Evolutionary conservation across 2,888 invertebrate species (phyloP).

Genomic region (Cylloceria caligata): DNA sequence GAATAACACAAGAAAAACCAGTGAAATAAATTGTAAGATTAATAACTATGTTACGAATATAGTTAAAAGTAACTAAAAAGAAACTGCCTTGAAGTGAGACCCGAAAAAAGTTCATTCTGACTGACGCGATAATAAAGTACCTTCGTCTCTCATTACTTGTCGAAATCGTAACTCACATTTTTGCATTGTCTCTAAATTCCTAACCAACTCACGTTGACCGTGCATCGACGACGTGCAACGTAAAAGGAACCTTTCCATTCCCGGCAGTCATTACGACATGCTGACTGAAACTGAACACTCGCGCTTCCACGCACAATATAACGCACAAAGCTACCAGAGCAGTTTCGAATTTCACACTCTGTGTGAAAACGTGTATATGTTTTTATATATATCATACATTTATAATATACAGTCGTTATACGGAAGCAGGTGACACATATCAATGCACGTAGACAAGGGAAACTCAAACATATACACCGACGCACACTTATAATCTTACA

Average conservation of each 20-base stretch:
- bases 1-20: no score
- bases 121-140: not conserved
- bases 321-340: slow-evolving; percentile 47
- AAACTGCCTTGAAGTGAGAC: not conserved
- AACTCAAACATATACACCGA: slow-evolving; percentile 24
- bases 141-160: slow-evolving; percentile 17
- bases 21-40: not conserved
- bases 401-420: not conserved
- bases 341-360: slow-evolving; percentile 48
- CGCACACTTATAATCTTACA: slow-evolving; percentile 19
- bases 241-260: slow-evolving; percentile 51
- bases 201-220: slow-evolving; percentile 6
- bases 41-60: not conserved
- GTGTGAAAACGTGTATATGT: slow-evolving; percentile 33
- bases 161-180: slow-evolving; percentile 6
- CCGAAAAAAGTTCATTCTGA: not conserved
- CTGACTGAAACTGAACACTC: slow-evolving; percentile 37
- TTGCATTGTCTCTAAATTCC: slow-evolving; percentile 25
- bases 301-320: slow-evolving; percentile 41
- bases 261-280: slow-evolving; percentile 55
- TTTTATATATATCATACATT: slow-evolving; percentile 16
- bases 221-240: slow-evolving; percentile 5
- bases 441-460: slow-evolving; percentile 41
- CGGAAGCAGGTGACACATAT: slow-evolving; percentile 61
- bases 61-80: not conserved